Evolutionary conservation across 1,140 invertebrate species (phyloP), one percentile per base, ranked within the genome.

Genomic region (Drosophila mojavensis): DNA sequence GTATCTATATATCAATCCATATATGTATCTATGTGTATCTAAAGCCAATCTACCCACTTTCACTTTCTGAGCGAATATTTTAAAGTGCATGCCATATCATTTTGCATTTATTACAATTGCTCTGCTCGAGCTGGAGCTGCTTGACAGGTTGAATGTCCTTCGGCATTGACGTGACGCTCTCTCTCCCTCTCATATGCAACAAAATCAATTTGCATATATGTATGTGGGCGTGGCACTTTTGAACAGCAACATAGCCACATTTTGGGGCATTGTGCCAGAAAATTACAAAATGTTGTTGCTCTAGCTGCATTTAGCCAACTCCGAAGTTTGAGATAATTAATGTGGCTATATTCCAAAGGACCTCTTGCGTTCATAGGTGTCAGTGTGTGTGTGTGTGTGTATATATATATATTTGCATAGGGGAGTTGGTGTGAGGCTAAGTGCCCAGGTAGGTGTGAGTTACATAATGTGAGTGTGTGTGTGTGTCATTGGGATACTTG

Each of bases 71-170:
- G 11, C 10, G 36, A 39, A 10, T 39, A 39, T 39, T 11, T 36
- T 36, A 36, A 3, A 33, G 5, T 33, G 30, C 4, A 33, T 6
- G 6, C 30, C 7, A 33, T 5, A 36, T 36, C 33, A 4, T 36
- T 39, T 47, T 47, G 43, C 20, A 60, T 11, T 60, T 48, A 45
- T 30, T 47, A 36, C 45, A 56, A 78, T 61, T 75, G 28, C 41
- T 62, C 15, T 62, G 43, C 9, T 15, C 47, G 1, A 33, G 3
- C 47, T 11, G 48, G 4, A 33, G 9, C 47, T 11, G 24, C 48
- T 17, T 30, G 36, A 45, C 24, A 63, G 75, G 83, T 88, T 88
- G 83, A 86, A 79, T 77, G 82, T 68, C 83, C 82, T 79, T 55
- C 45, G 6, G 36, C 45, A 20, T 17, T 66, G 56, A 65, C 67